Base-by-base conservation (phyloP, 2,888 invertebrate genomes). In the Biston betularia region DNA sequence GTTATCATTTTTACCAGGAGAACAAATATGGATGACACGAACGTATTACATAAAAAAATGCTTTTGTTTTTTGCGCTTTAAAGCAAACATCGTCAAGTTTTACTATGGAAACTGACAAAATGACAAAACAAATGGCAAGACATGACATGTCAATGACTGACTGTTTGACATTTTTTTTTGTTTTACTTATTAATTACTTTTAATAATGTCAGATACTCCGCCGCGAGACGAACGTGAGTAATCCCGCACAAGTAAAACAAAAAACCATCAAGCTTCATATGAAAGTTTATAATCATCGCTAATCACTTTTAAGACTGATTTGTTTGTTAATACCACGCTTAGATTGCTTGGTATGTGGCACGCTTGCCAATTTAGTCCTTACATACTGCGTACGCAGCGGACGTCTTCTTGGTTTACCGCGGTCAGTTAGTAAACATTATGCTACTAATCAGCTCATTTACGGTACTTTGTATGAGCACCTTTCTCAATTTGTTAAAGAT, bases 401-500 rank as follows among this genome's bases (percentile, higher is more conserved):
- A 63, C 52, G 54, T 44, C 44, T 58, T 48, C 63, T 62, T 56
- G 61, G 67, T 50, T 67, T 45, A 55, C 63, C 63, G 57, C 67
- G 58, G 40, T 49, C 55, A 54, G 62, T 53, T 53, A 53, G 58
- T 38, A 67, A 67, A 67, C 63, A 66, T 65, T 52, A 66, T 59
- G 34, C 50, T 34, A 45, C 63, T 49, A 67, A 67, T 67, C 67
- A 63, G 49, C 63, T 67, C 58, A 63, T 67, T 67, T 57, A 63
- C 67, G 62, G 67, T 67, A 67, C 58, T 67, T 67, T 59, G 63
- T 67, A 67, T 63, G 67, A 59, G 49, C 62, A n/a, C n/a, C 62
- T 55, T 44, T 62, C 65, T 69, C 58, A 69, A 67, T 74, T 72
- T 69, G 74, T 70, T 55, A 69, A 74, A 70, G 70, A 73, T 73